These are phyloP conservation scores for Gorsachius magnificus DNA, from an alignment of 2,797 vertebrate genomes.

Conservation along the genomic window DNA sequence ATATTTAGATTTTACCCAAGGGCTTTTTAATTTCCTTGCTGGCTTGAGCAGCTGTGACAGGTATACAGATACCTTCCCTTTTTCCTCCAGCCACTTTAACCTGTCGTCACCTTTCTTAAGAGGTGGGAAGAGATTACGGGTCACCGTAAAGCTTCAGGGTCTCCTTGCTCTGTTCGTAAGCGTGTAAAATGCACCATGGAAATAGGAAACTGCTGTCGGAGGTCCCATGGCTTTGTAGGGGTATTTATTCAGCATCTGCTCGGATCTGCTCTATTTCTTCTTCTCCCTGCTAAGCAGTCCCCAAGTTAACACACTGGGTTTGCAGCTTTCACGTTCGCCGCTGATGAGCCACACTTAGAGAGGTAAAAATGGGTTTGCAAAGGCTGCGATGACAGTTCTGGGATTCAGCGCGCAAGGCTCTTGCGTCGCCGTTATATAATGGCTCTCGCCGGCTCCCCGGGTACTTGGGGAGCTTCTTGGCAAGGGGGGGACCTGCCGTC, in stretches of 20 bases:
- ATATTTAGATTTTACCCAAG: slow-evolving; percentile 33
- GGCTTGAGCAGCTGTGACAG: neutral
- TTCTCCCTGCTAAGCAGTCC: neutral
- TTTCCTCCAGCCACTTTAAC: neutral
- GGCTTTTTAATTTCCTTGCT: neutral
- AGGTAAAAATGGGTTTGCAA: slow-evolving; percentile 51
- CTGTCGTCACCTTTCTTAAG: neutral
- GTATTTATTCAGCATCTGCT: neutral
- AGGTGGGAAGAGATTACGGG: neutral
- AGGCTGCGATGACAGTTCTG: slow-evolving; percentile 53
- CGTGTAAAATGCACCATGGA: fast-evolving
- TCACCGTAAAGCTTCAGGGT: neutral
- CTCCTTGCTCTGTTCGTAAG: neutral
- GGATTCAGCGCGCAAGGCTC: neutral
- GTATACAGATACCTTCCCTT: neutral
- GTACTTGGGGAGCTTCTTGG: neutral
- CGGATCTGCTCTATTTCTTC: neutral
- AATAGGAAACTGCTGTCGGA: neutral
- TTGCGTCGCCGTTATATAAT: neutral
- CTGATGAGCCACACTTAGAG: slow-evolving; percentile 25
- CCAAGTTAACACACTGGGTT: neutral
- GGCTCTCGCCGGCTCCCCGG: neutral
- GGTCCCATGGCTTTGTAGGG: neutral
- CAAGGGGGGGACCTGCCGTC: neutral
- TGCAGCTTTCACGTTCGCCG: neutral